A percentile compares a stretch with the other conserved stretches of the same genome.
phyloP scores from a whole-genome alignment of 2,888 invertebrate genomes.

The Dastarcus helophoroides region DNA sequence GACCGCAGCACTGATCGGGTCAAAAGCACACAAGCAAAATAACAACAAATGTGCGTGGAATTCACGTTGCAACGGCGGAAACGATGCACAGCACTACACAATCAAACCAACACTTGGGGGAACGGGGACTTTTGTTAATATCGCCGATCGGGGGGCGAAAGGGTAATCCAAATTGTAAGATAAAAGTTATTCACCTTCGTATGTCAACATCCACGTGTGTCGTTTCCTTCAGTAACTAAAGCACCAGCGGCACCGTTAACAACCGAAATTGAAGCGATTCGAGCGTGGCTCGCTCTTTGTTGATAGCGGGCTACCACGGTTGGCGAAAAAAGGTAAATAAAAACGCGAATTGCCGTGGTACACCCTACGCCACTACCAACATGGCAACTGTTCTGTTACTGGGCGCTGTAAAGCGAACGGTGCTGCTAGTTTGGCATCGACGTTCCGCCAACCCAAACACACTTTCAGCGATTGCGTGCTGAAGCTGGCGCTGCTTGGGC shows the following conservation, averaged over 20 bases:
- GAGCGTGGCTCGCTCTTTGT: neutral
- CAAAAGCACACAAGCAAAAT: slow-evolving; percentile 57
- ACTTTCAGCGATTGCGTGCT: too few relatives aligned
- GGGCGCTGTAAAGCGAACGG: slow-evolving; percentile 20
- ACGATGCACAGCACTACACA: too few relatives aligned
- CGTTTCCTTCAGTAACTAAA: too few relatives aligned
- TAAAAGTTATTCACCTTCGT: neutral
- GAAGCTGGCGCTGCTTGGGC: too few relatives aligned
- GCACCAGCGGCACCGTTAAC: neutral
- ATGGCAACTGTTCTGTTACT: slow-evolving; percentile 32
- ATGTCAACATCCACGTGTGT: neutral
- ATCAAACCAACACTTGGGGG: too few relatives aligned
- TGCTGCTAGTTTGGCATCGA: slow-evolving; percentile 1
- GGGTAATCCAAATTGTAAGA: too few relatives aligned
- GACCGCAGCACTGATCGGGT: slow-evolving; percentile 13
- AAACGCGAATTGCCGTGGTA: slow-evolving; percentile 14
- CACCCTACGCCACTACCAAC: slow-evolving; percentile 30
- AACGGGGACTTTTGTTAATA: too few relatives aligned
- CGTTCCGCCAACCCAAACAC: slow-evolving; percentile 1
- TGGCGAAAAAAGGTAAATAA: slow-evolving; percentile 1
- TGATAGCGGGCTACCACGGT: too few relatives aligned
- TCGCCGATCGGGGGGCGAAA: too few relatives aligned
- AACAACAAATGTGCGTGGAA: slow-evolving; percentile 60
- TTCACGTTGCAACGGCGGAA: slow-evolving; percentile 29
- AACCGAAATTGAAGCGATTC: neutral